A percentile compares a stretch with the other conserved stretches of the same genome.
phyloP scores from a whole-genome alignment of 2,888 invertebrate species.

The Sarcophaga subvicina region DNA sequence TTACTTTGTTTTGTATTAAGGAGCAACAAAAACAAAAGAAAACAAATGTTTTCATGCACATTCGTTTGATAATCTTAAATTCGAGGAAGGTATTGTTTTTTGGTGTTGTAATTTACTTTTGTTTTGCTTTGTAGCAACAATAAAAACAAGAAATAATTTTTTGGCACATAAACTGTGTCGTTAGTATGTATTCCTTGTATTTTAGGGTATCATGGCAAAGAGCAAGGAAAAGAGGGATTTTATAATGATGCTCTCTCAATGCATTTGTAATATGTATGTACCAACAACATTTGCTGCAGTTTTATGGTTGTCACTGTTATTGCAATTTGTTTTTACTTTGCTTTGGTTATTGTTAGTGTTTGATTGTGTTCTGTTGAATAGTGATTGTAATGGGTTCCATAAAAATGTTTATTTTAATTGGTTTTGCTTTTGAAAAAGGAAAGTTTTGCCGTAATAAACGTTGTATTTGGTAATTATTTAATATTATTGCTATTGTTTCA shows the following conservation, averaged over 20 bases:
- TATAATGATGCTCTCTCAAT: too few relatives aligned
- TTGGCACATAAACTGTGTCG: slow-evolving; percentile 74
- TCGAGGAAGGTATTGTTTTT: not conserved
- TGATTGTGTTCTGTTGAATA: not conserved
- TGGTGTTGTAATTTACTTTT: not conserved
- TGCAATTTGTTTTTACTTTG: too few relatives aligned
- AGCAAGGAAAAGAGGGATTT: not conserved
- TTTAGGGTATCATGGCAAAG: not conserved
- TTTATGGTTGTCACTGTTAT: too few relatives aligned
- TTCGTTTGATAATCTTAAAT: not conserved
- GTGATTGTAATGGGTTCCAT: slow-evolving; percentile 1
- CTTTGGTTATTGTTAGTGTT: slow-evolving; percentile 3
- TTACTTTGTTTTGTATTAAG: not conserved
- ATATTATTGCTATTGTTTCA: slow-evolving; percentile 23
- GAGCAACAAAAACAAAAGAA: not conserved
- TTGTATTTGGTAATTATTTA: not conserved
- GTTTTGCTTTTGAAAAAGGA: slow-evolving; percentile 11
- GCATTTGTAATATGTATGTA: too few relatives aligned
- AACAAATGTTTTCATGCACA: slow-evolving; percentile 2
- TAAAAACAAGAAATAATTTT: slow-evolving; percentile 37
- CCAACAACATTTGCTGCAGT: too few relatives aligned
- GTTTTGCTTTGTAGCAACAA: not conserved
- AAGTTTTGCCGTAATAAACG: not conserved
- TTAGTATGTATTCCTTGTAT: slow-evolving; percentile 70
- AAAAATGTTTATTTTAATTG: slow-evolving; percentile 24